Base-by-base conservation (phyloP, 92 coral and sea anemone genomes). In the Pocillopora meandrina region DNA sequence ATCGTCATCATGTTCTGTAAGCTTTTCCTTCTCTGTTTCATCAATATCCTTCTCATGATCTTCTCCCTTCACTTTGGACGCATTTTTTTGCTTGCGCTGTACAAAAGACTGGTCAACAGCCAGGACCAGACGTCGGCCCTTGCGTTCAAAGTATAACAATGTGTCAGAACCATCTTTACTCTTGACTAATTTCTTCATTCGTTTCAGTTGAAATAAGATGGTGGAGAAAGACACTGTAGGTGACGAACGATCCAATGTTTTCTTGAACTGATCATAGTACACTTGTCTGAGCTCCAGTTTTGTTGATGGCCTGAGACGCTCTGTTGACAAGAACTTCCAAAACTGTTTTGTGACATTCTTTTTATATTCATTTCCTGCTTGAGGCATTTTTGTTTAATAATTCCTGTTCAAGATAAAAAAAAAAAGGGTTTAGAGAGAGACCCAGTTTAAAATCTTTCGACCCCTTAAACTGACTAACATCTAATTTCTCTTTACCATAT, bases 31-130 rank as follows among this genome's bases (percentile, higher is more conserved):
- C 31, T 79, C 86, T 1, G 86, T 19, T 23, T 87, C 90, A 74
- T 87, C 86, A 10, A 72, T 35, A 34, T 87, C 86, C 56, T 87
- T 87, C 64, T 87, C 90, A 17, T 72, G 82, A 15, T 75, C 74
- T 49, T 79, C 85, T 63, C 59, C 67, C 23, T 73, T 65, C 5
- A 74, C 34, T 23, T 55, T 18, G 15, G 73, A 14, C 12, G 58
- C 81, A 16, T 19, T 85, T 31, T 56, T 84, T 77, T 88, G 88
- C 17, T 92, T 87, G 21, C 97, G 75, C 55, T 91, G 93, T 9
- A 89, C 90, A 84, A 65, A 93, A 11, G 90, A 74, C 67, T 93
- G 97, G 63, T 93, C 97, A 35, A 93, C 91, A 0, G 98, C 92
- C 35, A 92, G 71, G 7, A 91, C 94, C 81, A 91, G 68, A 63